Base-by-base conservation (phyloP, 2,888 invertebrate genomes). In the Cryptus armator region DNA sequence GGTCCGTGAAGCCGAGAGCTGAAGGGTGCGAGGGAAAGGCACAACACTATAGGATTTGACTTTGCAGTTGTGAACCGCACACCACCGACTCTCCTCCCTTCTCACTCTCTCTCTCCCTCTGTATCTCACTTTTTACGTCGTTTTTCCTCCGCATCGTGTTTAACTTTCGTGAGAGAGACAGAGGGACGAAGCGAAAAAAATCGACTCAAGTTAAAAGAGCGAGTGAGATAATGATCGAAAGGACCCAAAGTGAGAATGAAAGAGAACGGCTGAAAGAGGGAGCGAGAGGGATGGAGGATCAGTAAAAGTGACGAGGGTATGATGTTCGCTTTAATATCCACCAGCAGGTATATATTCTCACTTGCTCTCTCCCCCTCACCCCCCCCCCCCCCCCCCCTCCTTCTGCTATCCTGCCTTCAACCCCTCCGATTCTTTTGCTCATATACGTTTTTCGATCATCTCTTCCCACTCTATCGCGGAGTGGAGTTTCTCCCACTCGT, bases 251-350 rank as follows among this genome's bases (percentile, higher is more conserved):
- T 83, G 71, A 81, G 66, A 77, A 56, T 56, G 64, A 70, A 75
- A 83, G 67, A 83, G 64, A 78, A 70, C 78, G 70, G 70, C 59
- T 86, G 71, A 24, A 81, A 83, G 88, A 87, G 68, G 85, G 88
- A 89, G 86, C 77, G 85, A 89, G 86, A 90, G 86, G 66, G 81
- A 86, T 51, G 76, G 68, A 85, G 71, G 83, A 86, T 82, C 86
- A 84, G 92, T 91, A 90, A 91, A 91, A 92, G 92, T 92, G 93
- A 92, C 92, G 93, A 92, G 93, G 92, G 92, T 93, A 93, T 92
- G 93, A 93, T 92, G 93, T 92, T 93, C 92, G 92, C 91, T 93
- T 93, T 92, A 93, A 93, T 93, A 92, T 92, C 92, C 91, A 92
- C 91, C 90, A 90, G 92, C 92, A 92, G 92, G 92, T 92, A 93